A percentile compares a stretch with the other conserved stretches of the same genome.
Conservation (phyloP, 92 coral and sea anemone species). For the Siderastrea siderea region DNA sequence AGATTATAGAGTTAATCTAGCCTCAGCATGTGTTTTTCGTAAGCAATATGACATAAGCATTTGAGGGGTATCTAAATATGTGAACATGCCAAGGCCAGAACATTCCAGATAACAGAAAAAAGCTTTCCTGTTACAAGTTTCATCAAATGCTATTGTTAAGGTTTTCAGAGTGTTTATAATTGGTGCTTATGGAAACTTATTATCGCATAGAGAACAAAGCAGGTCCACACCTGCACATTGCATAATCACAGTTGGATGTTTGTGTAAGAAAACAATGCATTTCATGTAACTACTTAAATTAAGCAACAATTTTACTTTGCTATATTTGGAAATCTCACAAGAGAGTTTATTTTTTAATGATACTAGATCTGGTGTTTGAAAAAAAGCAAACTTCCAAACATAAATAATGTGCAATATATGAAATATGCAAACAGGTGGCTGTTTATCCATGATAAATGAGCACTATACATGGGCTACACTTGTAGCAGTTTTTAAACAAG, state of each 20-base stretch:
- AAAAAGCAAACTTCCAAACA: background rate
- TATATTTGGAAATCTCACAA: background rate
- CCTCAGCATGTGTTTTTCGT: slow-evolving; percentile 25
- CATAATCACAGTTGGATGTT: background rate
- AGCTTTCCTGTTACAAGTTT: slow-evolving; percentile 5
- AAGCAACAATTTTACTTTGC: background rate
- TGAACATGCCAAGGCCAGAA: slow-evolving; percentile 28
- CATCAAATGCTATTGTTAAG: slow-evolving; percentile 14
- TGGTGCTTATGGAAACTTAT: background rate
- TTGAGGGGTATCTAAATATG: background rate
- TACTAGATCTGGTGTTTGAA: background rate
- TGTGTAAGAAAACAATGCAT: background rate
- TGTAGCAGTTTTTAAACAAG: background rate
- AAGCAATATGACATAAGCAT: background rate
- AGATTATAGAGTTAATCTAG: slow-evolving; percentile 29
- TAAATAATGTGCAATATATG: background rate
- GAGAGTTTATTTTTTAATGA: background rate
- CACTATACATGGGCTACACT: no score
- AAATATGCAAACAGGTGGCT: background rate
- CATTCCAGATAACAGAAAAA: background rate
- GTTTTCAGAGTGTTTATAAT: background rate
- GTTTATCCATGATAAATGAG: background rate
- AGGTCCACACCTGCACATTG: background rate
- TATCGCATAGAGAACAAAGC: slow-evolving; percentile 7
- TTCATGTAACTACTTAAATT: background rate